Evolutionary conservation across 2,888 invertebrate genomes (phyloP), one percentile per base, ranked within the genome.

Genomic region (Lingula anatina): DNA sequence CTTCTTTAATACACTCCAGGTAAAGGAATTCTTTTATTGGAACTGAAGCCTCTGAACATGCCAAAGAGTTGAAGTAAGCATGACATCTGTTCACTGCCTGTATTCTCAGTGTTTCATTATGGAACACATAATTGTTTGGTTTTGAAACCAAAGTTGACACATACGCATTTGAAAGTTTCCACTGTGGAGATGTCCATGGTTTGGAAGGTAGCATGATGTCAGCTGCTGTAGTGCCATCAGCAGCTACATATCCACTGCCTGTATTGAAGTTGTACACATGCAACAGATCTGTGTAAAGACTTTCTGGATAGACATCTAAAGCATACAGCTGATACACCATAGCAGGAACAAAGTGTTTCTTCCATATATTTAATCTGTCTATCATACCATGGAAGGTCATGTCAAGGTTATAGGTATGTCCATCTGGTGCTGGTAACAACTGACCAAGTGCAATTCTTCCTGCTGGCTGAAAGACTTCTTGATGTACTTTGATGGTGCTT

Each of bases 141-240:
- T n/a, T n/a, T n/a, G n/a, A n/a, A n/a, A n/a, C n/a, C n/a, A n/a
- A n/a, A n/a, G n/a, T n/a, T n/a, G n/a, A n/a, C n/a, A n/a, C n/a
- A n/a, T n/a, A n/a, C n/a, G 61, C 46, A 37, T 62, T 60, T 1
- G 65, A 64, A 3, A 57, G 48, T 20, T 45, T 47, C 65, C 65
- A 66, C 2, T 42, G 12, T 21, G 66, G 66, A n/a, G 62, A 51
- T 39, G 59, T 62, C 66, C 66, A 66, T 7, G 66, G 66, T 9
- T 51, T 47, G 1, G 36, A 46, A 3, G 66, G 66, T n/a, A 66
- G 45, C n/a, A 49, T 36, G n/a, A 66, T 48, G 44, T 56, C 56
- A 44, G 57, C 62, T 5, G 57, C 55, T 9, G 53, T 42, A 5
- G 62, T 53, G 5, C 46, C 43, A 42, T 65, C 66, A 55, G 57